Evolutionary conservation across 2,888 invertebrate species (phyloP), one percentile per base, ranked within the genome.

Genomic region (Thera britannica): DNA sequence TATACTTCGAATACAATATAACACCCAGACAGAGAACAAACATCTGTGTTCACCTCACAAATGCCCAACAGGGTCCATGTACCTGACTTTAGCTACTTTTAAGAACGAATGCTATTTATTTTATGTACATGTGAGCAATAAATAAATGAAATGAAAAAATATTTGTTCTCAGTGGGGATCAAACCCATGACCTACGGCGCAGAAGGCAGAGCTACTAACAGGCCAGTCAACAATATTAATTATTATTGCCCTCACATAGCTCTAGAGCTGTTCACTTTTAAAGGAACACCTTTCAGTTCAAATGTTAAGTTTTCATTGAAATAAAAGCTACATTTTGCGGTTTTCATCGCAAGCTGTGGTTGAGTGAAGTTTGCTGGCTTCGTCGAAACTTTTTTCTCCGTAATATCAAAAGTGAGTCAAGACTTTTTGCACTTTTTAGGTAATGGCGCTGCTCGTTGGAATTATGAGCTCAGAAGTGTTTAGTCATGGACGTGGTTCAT

Each of bases 361-460:
- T 55, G 36, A 35, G 12, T n/a, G 12, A 51, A 59, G 38, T 51
- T 51, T 36, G 49, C 49, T 59, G 36, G 49, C 49, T 36, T 49
- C 49, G 49, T 38, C 8, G 49, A 59, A 49, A 59, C 49, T 36
- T 48, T 51, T 59, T 59, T 59, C 36, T 38, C 38, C 12, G 12
- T 49, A 36, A 36, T 55, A 49, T 59, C 59, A 59, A 49, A 59
- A 59, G 58, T 38, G 49, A 59, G 59, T 59, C 49, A 59, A 51
- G 59, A 59, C 35, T 59, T 56, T 59, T 59, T 59, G 36, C 58
- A 12, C 49, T 59, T 49, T 59, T 51, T 49, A 59, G 49, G 59
- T 59, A 51, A 59, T 59, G 49, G 49, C 36, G 11, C 36, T 49
- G 59, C 58, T 59, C 8, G 38, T 59, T 49, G 49, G 49, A 49